Conservation (phyloP, 2,888 invertebrate species). For the Dermolepida albohirtum region DNA sequence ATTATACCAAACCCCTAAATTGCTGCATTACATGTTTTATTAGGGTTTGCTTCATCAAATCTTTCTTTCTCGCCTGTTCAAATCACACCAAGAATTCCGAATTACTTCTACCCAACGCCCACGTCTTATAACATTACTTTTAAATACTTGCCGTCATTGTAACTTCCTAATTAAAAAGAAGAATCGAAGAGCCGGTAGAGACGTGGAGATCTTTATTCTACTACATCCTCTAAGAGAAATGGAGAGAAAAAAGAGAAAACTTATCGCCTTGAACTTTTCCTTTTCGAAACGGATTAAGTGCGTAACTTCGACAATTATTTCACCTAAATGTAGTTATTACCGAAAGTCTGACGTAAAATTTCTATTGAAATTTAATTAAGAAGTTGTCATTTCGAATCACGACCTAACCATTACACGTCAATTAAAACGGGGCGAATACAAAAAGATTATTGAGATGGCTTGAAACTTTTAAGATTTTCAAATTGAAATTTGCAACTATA, state of each 20-base stretch:
- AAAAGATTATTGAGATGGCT: no score
- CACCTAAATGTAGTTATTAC: not conserved
- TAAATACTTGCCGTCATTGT: not conserved
- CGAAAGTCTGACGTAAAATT: not conserved
- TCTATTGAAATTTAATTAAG: slow-evolving; percentile 17
- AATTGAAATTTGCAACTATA: no score
- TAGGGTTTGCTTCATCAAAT: no score
- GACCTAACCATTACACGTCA: no score
- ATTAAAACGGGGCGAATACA: no score
- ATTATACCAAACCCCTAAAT: no score
- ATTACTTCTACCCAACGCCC: not conserved
- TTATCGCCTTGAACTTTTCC: slow-evolving; percentile 3
- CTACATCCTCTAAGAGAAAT: not conserved
- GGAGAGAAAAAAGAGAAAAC: not conserved
- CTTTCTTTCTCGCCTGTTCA: not conserved
- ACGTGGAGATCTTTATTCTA: not conserved
- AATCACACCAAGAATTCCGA: not conserved
- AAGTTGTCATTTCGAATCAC: not conserved
- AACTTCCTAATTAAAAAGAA: slow-evolving; percentile 11
- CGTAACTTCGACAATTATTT: slow-evolving; percentile 21
- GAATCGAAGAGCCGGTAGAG: not conserved
- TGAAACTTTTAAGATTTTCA: no score
- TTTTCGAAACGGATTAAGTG: slow-evolving; percentile 11
- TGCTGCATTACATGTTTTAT: no score
- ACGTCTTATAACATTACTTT: slow-evolving; percentile 11